Evolutionary conservation across 2,888 invertebrate species (phyloP), one percentile per base, ranked within the genome.

Genomic region (Vanessa cardui): DNA sequence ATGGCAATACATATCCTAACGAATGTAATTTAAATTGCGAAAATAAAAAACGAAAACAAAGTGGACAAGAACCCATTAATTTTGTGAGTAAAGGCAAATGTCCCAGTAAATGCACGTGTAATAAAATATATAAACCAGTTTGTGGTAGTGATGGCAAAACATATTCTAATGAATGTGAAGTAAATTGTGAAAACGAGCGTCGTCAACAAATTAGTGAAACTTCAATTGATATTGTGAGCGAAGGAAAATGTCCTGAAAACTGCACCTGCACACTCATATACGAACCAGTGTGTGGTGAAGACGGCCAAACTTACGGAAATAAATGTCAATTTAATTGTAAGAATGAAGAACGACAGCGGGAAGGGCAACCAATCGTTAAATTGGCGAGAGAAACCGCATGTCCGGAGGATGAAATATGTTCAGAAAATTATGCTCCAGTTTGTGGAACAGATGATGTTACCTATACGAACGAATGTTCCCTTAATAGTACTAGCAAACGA

Each of bases 231-330:
- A 52, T 64, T 18, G 49, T 33, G 9, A 54, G 52, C 52, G 39
- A 71, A 54, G 72, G 69, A 21, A 52, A 70, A 62, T 73, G 73
- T 54, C 52, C 58, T 6, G 45, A 61, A 8, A 26, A 18, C 0
- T 73, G 73, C 58, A 7, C 52, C 12, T 74, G 73, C 45, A 52
- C 69, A 0, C 26, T 49, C 16, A 21, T 65, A 15, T 60, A 66
- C 52, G n/a, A 61, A 26, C 77, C 76, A 2, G 74, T 80, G 0
- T 82, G 80, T 49, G 79, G 76, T 2, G 72, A 64, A 39, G 78
- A 80, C 47, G 77, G 75, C 0, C 72, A 71, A 7, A 80, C 78
- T 5, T 96, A 96, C 83, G 87, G 89, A 67, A 95, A 94, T 82
- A 60, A 58, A 18, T 79, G 78, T 46, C 8, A 62, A 39, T 12